Evolutionary conservation across 2,113 vertebrate genomes (phyloP).

Genomic region (Periophthalmodon schlosseri): DNA sequence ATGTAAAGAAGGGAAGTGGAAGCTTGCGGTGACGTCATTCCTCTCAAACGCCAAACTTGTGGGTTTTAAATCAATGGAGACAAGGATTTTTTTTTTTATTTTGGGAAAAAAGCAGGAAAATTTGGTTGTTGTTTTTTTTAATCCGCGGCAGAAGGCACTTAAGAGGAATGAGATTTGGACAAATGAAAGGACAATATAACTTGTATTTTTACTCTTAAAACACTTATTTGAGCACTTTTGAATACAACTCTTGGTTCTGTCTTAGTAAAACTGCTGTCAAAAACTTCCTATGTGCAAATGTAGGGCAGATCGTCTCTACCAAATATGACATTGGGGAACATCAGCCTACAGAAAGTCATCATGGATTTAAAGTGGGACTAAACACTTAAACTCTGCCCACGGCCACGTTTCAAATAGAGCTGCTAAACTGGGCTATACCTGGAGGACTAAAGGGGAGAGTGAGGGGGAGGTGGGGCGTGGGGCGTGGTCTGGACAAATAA

Average conservation of each 20-base stretch:
- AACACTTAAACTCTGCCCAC: too few species aligned
- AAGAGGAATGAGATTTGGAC: slow-evolving; percentile 76
- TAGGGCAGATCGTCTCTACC: slow-evolving; percentile 67
- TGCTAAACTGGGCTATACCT: too few species aligned
- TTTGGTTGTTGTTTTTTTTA: slow-evolving; percentile 3
- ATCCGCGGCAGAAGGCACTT: slow-evolving; percentile 73
- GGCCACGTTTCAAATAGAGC: too few species aligned
- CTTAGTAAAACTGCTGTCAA: slow-evolving; percentile 30
- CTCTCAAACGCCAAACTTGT: slow-evolving; percentile 73
- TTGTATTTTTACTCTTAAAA: slow-evolving; percentile 1
- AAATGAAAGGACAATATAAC: slow-evolving; percentile 35
- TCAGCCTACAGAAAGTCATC: slow-evolving; percentile 8
- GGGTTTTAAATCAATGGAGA: slow-evolving; percentile 22
- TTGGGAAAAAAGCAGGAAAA: slow-evolving; percentile 13
- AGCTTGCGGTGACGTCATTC: slow-evolving; percentile 67
- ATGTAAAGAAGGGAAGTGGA: slow-evolving; percentile 48
- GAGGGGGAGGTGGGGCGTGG: too few species aligned
- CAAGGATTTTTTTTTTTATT: not conserved
- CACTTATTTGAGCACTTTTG: slow-evolving; percentile 11
- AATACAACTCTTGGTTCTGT: slow-evolving; percentile 15
- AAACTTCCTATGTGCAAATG: slow-evolving; percentile 51
- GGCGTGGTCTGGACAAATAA: too few species aligned
- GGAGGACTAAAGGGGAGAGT: too few species aligned
- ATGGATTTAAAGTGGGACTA: not conserved
- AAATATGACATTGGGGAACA: slow-evolving; percentile 36